Base-by-base conservation (phyloP, 2,888 invertebrate species). In the Unio delphinus region DNA sequence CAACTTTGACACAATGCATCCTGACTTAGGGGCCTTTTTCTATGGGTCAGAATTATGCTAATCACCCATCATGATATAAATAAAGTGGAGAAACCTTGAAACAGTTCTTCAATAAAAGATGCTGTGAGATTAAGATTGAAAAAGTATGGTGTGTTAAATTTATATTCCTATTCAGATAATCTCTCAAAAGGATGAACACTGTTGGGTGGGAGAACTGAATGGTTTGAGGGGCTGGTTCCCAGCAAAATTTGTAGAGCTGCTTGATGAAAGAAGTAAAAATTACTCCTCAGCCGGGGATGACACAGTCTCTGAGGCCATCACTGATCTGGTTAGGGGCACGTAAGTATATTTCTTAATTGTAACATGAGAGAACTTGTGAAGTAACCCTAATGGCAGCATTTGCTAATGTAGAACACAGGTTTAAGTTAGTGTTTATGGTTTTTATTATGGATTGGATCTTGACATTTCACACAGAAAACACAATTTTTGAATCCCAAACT, bases 151-250 rank as follows among this genome's bases (percentile, higher is more conserved):
- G 30, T 30, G 20, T n/a, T 61, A 8, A n/a, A 61, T 8, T 45
- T 11, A 11, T 15, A 45, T 45, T 45, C 45, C 45, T 69, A 56
- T 67, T 0, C 77, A 91, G 91, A 90, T 91, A 61, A 94, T 98
- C 45, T 98, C 97, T 87, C 97, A 97, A 88, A 96, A 96, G 90
- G 98, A 99, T 91, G 98, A 99, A 88, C 98, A 99, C 89, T 99
- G 98, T 90, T 99, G 98, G 98, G 95, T 98, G 79, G 98, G 98
- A 7, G 98, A 99, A 90, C 90, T 99, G 64, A 98, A 98, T 92
- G 98, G 98, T 0, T 91, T 98, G 64, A 82, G 90, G 90, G 94
- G 97, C 60, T 98, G 98, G 98, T 98, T 98, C 91, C 98, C 98
- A 34, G 97, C 98, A 3, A 95, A 97, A 91, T 98, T 98, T 92